These are phyloP conservation scores for Rostratula benghalensis DNA, from an alignment of 2,113 vertebrate genomes.

Conservation along the genomic window DNA sequence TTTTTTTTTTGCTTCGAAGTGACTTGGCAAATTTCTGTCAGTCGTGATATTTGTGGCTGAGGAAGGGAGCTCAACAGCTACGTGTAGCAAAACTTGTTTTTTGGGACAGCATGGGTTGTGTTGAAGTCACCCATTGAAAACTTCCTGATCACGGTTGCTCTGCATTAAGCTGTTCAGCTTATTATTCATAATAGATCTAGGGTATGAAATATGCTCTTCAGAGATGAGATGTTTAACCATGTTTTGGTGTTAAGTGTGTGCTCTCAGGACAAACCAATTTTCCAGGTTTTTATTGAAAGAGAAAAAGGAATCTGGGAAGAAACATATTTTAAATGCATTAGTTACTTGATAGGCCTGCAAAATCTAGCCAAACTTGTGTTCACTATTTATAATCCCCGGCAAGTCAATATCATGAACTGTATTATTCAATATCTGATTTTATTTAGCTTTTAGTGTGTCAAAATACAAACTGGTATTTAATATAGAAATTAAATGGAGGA, in stretches of 20 bases:
- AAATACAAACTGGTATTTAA: neutral
- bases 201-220: neutral
- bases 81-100: neutral
- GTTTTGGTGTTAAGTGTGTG: neutral
- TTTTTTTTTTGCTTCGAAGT: constrained; percentile 19
- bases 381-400: neutral
- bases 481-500: neutral
- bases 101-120: neutral
- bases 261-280: neutral
- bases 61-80: neutral
- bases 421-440: neutral
- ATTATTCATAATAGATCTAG: neutral
- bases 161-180: neutral
- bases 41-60: neutral
- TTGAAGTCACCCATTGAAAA: neutral
- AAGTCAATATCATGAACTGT: neutral
- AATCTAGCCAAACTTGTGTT: neutral
- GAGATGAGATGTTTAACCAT: neutral
- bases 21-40: constrained; percentile 35
- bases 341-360: neutral
- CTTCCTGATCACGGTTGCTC: neutral
- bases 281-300: neutral
- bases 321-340: neutral
- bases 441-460: neutral
- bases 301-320: neutral